Conservation (phyloP, 2,888 invertebrate genomes). For the Brachyopa scutellaris region DNA sequence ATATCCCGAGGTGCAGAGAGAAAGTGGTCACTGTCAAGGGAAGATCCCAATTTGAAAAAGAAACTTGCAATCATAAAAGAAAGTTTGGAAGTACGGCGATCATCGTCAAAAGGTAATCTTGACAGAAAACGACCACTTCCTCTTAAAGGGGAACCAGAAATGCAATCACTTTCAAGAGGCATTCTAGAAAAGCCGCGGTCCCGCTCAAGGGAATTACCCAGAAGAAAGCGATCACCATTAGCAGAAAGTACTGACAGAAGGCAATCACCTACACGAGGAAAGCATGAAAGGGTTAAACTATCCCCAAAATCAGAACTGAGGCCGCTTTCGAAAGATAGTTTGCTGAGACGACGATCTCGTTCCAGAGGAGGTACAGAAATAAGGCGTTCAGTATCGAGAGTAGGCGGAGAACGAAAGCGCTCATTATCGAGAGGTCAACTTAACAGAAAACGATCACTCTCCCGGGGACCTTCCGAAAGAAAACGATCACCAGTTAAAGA, state of each 20-base stretch:
- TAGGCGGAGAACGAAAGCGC: conserved; percentile 36
- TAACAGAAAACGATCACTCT: conserved; percentile 27
- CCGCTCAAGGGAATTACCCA: conserved; percentile 14
- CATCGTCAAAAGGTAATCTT: conserved; percentile 16
- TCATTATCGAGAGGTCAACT: conserved; percentile 36
- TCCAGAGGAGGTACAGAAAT: conserved; percentile 73
- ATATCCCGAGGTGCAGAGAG: neutral
- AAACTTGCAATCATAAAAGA: neutral
- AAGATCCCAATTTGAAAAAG: neutral
- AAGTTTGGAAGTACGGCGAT: conserved; percentile 1
- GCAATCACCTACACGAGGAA: conserved; percentile 32
- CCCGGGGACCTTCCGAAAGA: conserved; percentile 25
- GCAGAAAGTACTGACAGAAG: conserved; percentile 3
- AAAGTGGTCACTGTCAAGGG: conserved; percentile 24
- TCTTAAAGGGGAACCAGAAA: neutral
- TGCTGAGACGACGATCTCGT: neutral
- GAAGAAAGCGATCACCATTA: conserved; percentile 2
- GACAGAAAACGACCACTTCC: conserved; percentile 12
- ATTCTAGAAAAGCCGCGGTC: conserved; percentile 14
- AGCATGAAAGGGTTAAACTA: neutral
- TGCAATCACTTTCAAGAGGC: neutral
- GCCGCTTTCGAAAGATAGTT: conserved; percentile 13
- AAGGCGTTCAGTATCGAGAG: conserved; percentile 78
- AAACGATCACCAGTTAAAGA: conserved; percentile 32
- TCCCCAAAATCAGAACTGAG: conserved; percentile 30